A percentile compares a stretch with the other conserved stretches of the same genome.
Evolutionary conservation across 2,797 vertebrate species (phyloP).

Genomic region (Cryptoprocta ferox): DNA sequence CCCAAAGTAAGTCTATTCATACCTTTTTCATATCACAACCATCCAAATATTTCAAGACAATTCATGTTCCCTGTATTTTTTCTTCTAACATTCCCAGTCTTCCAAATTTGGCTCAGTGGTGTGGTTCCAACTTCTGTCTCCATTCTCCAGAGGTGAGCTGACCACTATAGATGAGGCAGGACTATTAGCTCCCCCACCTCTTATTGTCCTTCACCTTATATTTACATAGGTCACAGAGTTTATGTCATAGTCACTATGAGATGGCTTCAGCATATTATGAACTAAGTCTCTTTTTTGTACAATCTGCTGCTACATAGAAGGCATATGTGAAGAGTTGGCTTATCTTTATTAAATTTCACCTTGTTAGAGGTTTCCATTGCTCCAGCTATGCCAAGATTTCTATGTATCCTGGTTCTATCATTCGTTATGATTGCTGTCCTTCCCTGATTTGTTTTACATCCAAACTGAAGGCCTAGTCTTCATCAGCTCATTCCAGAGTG

Average conservation of each 20-base stretch:
- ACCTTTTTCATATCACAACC: background rate
- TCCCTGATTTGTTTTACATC: conserved; percentile 60
- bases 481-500: conserved; percentile 87
- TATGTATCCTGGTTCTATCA: background rate
- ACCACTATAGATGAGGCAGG: background rate
- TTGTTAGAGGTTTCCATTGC: background rate
- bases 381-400: background rate
- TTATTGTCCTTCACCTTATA: background rate
- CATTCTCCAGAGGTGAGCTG: background rate
- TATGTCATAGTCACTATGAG: background rate
- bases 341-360: background rate
- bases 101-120: background rate
- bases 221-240: background rate
- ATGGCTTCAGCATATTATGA: background rate
- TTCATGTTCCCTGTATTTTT: background rate
- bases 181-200: too few species aligned
- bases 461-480: conserved; percentile 83
- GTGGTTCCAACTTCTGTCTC: background rate
- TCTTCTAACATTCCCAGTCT: background rate
- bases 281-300: background rate
- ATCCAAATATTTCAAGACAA: background rate
- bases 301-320: background rate
- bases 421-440: background rate
- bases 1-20: background rate
- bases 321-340: background rate